Evolutionary conservation across 2,888 invertebrate genomes (phyloP).

Genomic region (Eubasilissa splendida): DNA sequence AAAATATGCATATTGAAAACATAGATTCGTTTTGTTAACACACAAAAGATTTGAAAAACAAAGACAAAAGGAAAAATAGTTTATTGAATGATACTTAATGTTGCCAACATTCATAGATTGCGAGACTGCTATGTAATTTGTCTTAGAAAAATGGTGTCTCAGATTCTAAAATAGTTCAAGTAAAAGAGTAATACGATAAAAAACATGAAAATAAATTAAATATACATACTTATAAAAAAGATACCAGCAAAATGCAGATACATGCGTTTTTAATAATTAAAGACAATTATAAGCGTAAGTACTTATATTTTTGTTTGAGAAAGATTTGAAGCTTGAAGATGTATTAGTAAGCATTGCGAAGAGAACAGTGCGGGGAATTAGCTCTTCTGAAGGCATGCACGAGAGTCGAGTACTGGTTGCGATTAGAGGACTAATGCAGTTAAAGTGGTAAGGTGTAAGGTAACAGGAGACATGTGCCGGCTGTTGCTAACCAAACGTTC

Average conservation of each 20-base stretch:
- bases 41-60: constrained; percentile 34
- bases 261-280: constrained; percentile 17
- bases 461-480: constrained; percentile 28
- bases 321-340: constrained; percentile 18
- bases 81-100: background rate
- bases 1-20: constrained; percentile 33
- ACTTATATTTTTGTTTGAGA: constrained; percentile 6
- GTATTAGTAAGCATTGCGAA: constrained; percentile 28
- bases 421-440: constrained; percentile 14
- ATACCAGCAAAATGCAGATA: constrained; percentile 26
- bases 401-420: background rate
- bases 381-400: constrained; percentile 8
- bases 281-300: constrained; percentile 16
- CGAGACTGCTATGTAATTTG: background rate
- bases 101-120: constrained; percentile 5
- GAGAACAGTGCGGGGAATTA: background rate
- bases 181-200: background rate
- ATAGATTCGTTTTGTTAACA: constrained; percentile 49
- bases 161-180: background rate
- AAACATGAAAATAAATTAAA: constrained; percentile 5
- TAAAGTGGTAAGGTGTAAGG: too few species aligned
- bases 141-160: background rate
- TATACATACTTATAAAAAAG: constrained; percentile 11
- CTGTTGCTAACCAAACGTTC: constrained; percentile 56
- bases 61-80: background rate